Evolutionary conservation across 2,888 invertebrate species (phyloP).

Genomic region (Tetranychus truncatus): DNA sequence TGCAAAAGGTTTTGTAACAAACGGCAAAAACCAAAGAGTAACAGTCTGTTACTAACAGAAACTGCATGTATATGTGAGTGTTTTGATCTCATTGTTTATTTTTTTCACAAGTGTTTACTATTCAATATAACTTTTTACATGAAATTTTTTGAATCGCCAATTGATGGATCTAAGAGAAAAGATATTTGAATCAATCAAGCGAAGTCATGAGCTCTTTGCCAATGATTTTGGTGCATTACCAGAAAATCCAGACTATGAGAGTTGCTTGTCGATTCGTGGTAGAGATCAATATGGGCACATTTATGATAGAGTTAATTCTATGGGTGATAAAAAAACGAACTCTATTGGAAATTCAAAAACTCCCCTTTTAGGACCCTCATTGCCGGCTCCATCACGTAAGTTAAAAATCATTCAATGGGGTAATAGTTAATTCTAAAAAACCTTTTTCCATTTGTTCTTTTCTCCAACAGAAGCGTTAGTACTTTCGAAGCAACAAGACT

Average conservation of each 20-base stretch:
- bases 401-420: no score
- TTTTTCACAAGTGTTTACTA: no score
- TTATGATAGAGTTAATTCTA: slow-evolving; percentile 46
- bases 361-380: background rate
- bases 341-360: background rate
- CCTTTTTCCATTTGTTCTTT: background rate
- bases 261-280: slow-evolving; percentile 48
- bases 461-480: background rate
- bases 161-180: background rate
- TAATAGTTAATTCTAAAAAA: no score
- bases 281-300: slow-evolving; percentile 69
- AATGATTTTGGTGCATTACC: slow-evolving; percentile 71
- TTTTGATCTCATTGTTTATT: no score
- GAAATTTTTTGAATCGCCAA: no score
- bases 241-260: slow-evolving; percentile 52
- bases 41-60: no score
- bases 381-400: no score
- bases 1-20: no score
- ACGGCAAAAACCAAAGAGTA: no score
- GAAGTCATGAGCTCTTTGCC: slow-evolving; percentile 93
- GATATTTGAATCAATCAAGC: slow-evolving; percentile 86
- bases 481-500: background rate
- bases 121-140: no score
- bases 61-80: no score
- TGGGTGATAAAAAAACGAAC: background rate